Base-by-base conservation (phyloP, 2,888 invertebrate species). In the Xiphydria camelus region DNA sequence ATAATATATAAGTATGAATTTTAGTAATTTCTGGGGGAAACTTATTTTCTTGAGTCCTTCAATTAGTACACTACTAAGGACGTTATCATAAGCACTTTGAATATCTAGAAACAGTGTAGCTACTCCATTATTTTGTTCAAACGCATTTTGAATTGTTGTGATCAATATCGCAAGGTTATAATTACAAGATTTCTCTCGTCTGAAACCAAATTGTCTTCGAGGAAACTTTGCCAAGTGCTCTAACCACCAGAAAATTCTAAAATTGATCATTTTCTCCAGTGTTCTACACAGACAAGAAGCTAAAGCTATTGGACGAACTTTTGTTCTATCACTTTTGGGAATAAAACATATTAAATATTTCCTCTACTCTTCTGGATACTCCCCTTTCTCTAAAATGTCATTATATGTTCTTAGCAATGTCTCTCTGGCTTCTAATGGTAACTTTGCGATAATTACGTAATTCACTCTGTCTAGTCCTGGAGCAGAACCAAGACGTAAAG, bases 61-160 rank as follows among this genome's bases (percentile, higher is more conserved):
- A 0, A 41, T 32, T 4, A 49, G 22, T 4, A 29, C 17, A 2
- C 18, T 15, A 4, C 31, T 21, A 4, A 38, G 22, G 1, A 47
- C 41, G 4, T 50, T 45, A 6, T 50, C 50, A 18, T 50, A 53
- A 0, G 48, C 50, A 3, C 47, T 45, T 31, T 50, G 34, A 2
- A 53, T 25, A 14, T 53, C 53, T 1, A 53, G 3, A 15, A 53
- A 42, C 2, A 43, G 20, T 1, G 20, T 35, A 2, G 32, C 45
- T 3, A 40, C 7, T 3, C n/a, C 17, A 7, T 47, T 22, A 2
- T n/a, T n/a, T n/a, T n/a, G n/a, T n/a, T n/a, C n/a, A n/a, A n/a
- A n/a, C n/a, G n/a, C n/a, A n/a, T n/a, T n/a, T n/a, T n/a, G n/a
- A n/a, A n/a, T n/a, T n/a, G n/a, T n/a, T n/a, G n/a, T n/a, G n/a